Base-by-base conservation (phyloP, 2,888 invertebrate species). In the Heliconius ethilla region DNA sequence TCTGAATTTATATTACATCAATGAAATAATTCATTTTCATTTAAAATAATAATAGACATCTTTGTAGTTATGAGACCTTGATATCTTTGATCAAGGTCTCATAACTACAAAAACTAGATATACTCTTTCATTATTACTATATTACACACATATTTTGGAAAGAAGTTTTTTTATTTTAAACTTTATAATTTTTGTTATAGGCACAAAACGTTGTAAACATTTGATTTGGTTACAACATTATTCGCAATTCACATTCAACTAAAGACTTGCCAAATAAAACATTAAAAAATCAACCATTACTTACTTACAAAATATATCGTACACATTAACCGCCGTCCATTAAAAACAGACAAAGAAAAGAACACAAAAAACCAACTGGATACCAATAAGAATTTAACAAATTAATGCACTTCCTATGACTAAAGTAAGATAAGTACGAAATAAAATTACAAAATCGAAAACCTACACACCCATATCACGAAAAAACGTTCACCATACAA, bases 381-480 rank as follows among this genome's bases (percentile, higher is more conserved):
- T 70, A 83, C 82, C 75, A 81, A 83, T 83, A 80, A 78, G 82
- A 83, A 82, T 80, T 73, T 81, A 70, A 59, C 70, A 65, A 75
- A 79, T 78, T 75, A 78, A 75, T 75, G 37, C 37, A 78, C 79
- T 79, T 80, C 67, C 78, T 75, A 81, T 78, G 75, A 55, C 80
- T 78, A 70, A 55, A 59, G 55, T 74, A 65, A 15, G 27, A 62
- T 69, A 55, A 45, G 63, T 75, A 65, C 15, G n/a, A 66, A 73
- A 73, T 25, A 75, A 69, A 67, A 45, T 59, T 37, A 75, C 25
- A 63, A 66, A 76, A 27, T 51, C 29, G 51, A 67, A 72, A 15
- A 22, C 70, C 29, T 13, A n/a, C n/a, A 78, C 63, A 63, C 22
- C 18, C 29, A 15, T 75, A 66, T 25, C 70, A 69, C 59, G 77